Evolutionary conservation across 2,113 vertebrate genomes (phyloP).

Genomic region (Mormyrus iriodes): DNA sequence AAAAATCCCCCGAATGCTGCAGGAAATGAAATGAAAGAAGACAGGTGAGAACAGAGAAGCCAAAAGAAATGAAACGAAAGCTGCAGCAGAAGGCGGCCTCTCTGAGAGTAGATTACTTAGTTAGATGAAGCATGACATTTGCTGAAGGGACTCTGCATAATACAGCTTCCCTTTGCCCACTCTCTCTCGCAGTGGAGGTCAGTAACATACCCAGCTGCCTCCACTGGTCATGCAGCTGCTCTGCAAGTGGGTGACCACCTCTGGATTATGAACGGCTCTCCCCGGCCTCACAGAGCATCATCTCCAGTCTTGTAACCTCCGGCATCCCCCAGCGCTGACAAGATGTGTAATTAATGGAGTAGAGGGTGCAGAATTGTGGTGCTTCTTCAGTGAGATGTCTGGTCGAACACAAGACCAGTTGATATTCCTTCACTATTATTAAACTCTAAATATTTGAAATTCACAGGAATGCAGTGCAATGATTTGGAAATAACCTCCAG

Average conservation of each 20-base stretch:
- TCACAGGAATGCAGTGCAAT: neutral
- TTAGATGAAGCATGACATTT: slow-evolving; percentile 13
- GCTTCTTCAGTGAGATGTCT: neutral
- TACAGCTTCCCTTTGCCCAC: neutral
- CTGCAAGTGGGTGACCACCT: neutral
- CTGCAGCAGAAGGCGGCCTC: neutral
- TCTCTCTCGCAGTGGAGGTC: neutral
- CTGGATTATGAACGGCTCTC: neutral
- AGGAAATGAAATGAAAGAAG: neutral
- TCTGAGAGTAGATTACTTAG: neutral
- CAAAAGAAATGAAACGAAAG: neutral
- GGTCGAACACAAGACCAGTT: neutral
- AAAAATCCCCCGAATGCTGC: neutral
- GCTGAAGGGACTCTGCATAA: neutral
- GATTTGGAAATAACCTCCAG: neutral
- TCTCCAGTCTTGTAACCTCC: neutral
- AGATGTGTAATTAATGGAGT: neutral
- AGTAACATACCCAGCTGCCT: neutral
- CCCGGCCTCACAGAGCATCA: neutral
- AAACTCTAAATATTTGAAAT: neutral
- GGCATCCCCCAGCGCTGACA: neutral
- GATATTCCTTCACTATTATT: neutral
- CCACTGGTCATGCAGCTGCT: neutral
- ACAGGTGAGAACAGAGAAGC: neutral
- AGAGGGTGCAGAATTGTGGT: neutral